Evolutionary conservation across 2,888 invertebrate genomes (phyloP), one percentile per base, ranked within the genome.

Genomic region (Cheilosia soror): DNA sequence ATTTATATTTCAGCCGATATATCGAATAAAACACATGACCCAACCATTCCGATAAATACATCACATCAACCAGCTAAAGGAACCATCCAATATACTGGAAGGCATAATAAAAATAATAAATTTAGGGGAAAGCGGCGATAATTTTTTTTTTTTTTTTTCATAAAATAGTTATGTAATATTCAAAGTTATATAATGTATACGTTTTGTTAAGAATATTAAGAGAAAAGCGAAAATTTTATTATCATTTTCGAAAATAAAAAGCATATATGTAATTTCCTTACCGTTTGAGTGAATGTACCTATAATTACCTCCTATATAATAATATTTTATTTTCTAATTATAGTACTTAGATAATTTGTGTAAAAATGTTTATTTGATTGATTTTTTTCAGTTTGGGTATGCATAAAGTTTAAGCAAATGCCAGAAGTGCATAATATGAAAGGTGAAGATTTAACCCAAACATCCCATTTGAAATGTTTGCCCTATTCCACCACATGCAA

Each of bases 71-170:
- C 37, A 15, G 25, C 44, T 2, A 57, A 15, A 62, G 66, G 29
- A n/a, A 65, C 11, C n/a, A 31, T 9, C 6, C 51, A 58, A 55
- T 9, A 65, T 11, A 27, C 53, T 60, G 80, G 58, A 58, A 84
- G 42, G 11, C 58, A 63, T 5, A 80, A 62, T 15, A 84, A 84
- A 66, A 84, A 84, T 37, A 84, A 80, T 31, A 84, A 62, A 71
- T 66, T 84, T 27, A 69, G 66, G 60, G 84, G 84, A 66, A 84
- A 80, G 25, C 58, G 80, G 49, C 84, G 84, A 76, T 84, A 66
- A 51, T 29, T 3, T 20, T 5, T 37, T 5, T 9, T 0, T 29
- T 11, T 29, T 3, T 20, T 5, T 37, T 5, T 9, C 0, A 37
- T 11, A 44, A 27, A 31, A 44, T 72, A 72, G 58, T 44, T 55